Evolutionary conservation across 2,113 vertebrate genomes (phyloP).

Genomic region (Pimephales promelas): DNA sequence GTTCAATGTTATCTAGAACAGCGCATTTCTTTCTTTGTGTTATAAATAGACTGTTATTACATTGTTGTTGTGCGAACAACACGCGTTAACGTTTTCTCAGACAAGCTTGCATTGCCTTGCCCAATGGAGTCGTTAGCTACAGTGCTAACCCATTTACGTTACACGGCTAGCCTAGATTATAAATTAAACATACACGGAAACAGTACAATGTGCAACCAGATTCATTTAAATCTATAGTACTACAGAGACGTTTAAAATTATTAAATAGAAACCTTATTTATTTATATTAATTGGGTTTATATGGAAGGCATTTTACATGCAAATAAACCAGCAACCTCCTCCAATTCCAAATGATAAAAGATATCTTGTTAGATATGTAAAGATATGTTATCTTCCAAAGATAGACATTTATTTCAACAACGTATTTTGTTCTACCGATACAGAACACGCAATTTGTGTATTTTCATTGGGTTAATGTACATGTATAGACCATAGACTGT

Average conservation of each 20-base stretch:
- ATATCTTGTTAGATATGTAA: no score
- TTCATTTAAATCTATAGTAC: neutral
- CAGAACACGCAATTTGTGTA: neutral
- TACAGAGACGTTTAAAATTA: neutral
- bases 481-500: no score
- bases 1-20: no score
- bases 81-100: neutral
- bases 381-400: neutral
- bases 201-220: neutral
- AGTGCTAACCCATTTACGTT: slow-evolving; percentile 5
- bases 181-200: neutral
- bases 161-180: neutral
- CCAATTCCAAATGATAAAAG: neutral
- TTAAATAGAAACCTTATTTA: neutral
- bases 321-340: neutral
- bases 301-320: neutral
- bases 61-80: neutral
- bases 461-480: neutral
- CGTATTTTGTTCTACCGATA: neutral
- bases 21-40: neutral
- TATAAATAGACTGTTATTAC: neutral
- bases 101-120: neutral
- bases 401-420: neutral
- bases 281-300: neutral
- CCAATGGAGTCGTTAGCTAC: neutral